Conservation (phyloP, 2,888 invertebrate species). For the Euplagia quadripunctaria region DNA sequence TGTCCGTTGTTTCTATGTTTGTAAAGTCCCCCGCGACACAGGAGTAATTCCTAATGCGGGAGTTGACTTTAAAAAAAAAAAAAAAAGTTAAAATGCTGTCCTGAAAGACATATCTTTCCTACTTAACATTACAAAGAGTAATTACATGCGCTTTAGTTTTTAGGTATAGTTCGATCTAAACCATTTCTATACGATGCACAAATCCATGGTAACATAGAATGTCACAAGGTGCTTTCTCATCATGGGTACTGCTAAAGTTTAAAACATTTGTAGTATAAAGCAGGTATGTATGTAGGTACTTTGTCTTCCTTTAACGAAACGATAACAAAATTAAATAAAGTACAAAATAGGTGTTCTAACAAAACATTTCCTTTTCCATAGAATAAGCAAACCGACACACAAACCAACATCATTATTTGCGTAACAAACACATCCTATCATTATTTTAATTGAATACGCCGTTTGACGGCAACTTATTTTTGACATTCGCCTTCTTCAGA, state of each 20-base stretch:
- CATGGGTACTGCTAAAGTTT: too few relatives aligned
- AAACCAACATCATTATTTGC: constrained; percentile 63
- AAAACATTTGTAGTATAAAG: not conserved
- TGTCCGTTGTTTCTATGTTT: too few relatives aligned
- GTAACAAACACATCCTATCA: constrained; percentile 65
- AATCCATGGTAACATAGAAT: too few relatives aligned
- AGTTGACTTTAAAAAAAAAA: too few relatives aligned
- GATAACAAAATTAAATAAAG: constrained; percentile 20
- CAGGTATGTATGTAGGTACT: not conserved
- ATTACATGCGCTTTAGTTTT: not conserved
- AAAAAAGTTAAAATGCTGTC: not conserved
- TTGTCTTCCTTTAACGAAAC: constrained; percentile 4
- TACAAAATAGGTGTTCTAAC: constrained; percentile 40
- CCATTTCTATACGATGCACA: not conserved
- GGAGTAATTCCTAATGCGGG: too few relatives aligned
- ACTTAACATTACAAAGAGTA: not conserved
- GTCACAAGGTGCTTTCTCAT: too few relatives aligned
- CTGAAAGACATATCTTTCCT: not conserved
- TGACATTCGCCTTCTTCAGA: constrained; percentile 74
- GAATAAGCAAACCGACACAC: constrained; percentile 57
- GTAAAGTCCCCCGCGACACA: too few relatives aligned
- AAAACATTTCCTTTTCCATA: constrained; percentile 37
- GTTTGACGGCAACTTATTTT: constrained; percentile 75
- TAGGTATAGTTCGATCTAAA: not conserved
- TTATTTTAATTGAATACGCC: constrained; percentile 76